Evolutionary conservation across 2,797 vertebrate species (phyloP).

Genomic region (Sarcoramphus papa): DNA sequence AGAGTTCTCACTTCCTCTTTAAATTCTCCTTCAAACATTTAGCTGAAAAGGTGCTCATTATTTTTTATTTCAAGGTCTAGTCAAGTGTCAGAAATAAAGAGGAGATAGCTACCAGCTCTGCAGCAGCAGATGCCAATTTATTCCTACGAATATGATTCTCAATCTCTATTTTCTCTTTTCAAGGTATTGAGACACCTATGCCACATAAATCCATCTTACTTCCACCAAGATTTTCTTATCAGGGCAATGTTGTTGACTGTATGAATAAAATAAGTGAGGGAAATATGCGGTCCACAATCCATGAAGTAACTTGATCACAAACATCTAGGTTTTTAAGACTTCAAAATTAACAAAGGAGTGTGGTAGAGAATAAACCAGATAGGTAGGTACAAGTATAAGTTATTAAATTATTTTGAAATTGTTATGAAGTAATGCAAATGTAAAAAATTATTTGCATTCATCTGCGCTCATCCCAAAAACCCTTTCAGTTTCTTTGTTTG

Average conservation of each 20-base stretch:
- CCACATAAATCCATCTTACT: slow-evolving; percentile 25
- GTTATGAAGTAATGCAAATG: neutral
- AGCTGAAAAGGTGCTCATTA: slow-evolving; percentile 50
- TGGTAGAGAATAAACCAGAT: neutral
- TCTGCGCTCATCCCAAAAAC: neutral
- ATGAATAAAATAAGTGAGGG: neutral
- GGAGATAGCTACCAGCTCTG: slow-evolving; percentile 7
- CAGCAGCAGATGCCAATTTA: slow-evolving; percentile 50
- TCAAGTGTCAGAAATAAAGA: slow-evolving; percentile 25
- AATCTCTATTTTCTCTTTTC: slow-evolving; percentile 40
- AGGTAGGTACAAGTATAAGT: neutral
- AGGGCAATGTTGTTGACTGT: neutral
- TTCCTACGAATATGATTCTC: slow-evolving; percentile 7
- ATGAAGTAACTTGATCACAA: neutral
- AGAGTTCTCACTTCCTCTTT: neutral
- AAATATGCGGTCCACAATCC: neutral
- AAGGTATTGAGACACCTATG: slow-evolving; percentile 1
- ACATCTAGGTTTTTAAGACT: neutral
- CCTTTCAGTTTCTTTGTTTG: neutral
- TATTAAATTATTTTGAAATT: neutral
- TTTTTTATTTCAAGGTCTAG: slow-evolving; percentile 61
- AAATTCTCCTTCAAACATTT: slow-evolving; percentile 38
- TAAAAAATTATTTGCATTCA: neutral
- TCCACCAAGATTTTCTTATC: neutral
- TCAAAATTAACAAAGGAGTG: neutral